Evolutionary conservation across 2,797 vertebrate genomes (phyloP), one percentile per base, ranked within the genome.

Genomic region (Geotrypetes seraphini): DNA sequence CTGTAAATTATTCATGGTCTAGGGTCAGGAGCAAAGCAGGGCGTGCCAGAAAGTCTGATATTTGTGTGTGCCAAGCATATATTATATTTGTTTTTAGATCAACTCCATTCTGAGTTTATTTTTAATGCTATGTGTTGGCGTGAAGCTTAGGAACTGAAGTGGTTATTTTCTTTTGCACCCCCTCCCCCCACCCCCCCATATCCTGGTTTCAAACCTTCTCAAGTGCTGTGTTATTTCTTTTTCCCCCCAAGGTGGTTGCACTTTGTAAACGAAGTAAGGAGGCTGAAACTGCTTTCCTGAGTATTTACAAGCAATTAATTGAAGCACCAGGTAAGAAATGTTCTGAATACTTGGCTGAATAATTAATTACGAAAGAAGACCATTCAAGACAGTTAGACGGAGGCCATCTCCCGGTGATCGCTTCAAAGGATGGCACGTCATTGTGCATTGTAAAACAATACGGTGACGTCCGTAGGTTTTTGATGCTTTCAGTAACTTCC

Each of bases 251-350:
- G 95, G 93, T 96, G 81, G 89, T 92, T 72, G 88, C 92, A 59
- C 88, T 97, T 75, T 89, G 88, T 76, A 92, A 93, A 72, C 87
- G 95, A 63, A 97, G 91, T 81, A 92, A 91, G 70, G 94, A 96
- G 82, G 92, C 92, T n/a, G 92, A 91, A 78, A 86, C 90, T 18
- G 91, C 90, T 14, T 97, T 97, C 80, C 86, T 96, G 69, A 90
- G 86, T 60, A 84, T 94, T 79, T 93, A 90, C 86, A 91, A 89
- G 85, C 92, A 90, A 53, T 86, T 97, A 70, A 89, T 93, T 53
- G 77, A 85, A 79, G 91, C 85, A 69, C 90, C 95, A 89, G 95
- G 95, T 98, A 86, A 87, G 89, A 78, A 60, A 22, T 4, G 5
- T 27, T 42, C 45, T 30, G 43, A 46, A 16, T 43, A 55, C 22